Percentiles rank a stretch among this genome's conserved stretches.
phyloP scores from a whole-genome alignment of 1,140 invertebrate genomes.

The Drosophila orena region DNA sequence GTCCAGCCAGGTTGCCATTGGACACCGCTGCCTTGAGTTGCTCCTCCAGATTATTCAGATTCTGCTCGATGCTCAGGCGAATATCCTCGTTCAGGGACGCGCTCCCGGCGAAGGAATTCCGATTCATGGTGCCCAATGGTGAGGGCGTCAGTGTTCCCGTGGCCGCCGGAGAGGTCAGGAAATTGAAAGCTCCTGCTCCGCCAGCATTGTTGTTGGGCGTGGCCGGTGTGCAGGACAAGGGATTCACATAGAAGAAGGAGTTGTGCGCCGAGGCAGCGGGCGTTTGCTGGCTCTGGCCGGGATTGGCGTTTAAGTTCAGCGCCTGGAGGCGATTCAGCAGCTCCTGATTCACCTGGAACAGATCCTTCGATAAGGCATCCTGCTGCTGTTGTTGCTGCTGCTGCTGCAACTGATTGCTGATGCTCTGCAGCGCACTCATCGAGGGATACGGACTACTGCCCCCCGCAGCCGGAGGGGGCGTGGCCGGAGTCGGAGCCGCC shows the following conservation, averaged over 20 bases:
- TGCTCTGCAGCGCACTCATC: slow-evolving; percentile 78
- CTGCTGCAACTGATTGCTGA: slow-evolving; percentile 75
- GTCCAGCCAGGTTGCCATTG: slow-evolving; percentile 73
- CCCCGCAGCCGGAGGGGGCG: slow-evolving; percentile 43
- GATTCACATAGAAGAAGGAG: slow-evolving; percentile 83
- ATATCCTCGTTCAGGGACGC: slow-evolving; percentile 65
- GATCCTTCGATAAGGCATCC: slow-evolving; percentile 79
- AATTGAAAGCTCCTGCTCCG: slow-evolving; percentile 66
- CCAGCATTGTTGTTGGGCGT: slow-evolving; percentile 69
- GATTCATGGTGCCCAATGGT: slow-evolving; percentile 73
- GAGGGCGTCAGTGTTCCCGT: slow-evolving; percentile 67
- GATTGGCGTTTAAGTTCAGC: slow-evolving; percentile 83
- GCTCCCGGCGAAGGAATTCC: slow-evolving; percentile 80
- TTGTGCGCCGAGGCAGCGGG: slow-evolving; percentile 63
- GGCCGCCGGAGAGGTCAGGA: slow-evolving; percentile 65
- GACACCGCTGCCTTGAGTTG: slow-evolving; percentile 87
- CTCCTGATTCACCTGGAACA: slow-evolving; percentile 85
- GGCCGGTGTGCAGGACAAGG: slow-evolving; percentile 73
- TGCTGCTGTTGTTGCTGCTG: slow-evolving; percentile 73
- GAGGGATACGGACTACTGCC: slow-evolving; percentile 66
- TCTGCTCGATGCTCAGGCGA: slow-evolving; percentile 80
- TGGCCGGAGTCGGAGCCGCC: slow-evolving; percentile 47
- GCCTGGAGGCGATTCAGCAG: slow-evolving; percentile 87
- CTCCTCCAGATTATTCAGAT: slow-evolving; percentile 79
- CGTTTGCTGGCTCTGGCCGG: slow-evolving; percentile 44